Conservation (phyloP, 35 echinoderm and acorn worm genomes). For the Ophiothrix spiculata region DNA sequence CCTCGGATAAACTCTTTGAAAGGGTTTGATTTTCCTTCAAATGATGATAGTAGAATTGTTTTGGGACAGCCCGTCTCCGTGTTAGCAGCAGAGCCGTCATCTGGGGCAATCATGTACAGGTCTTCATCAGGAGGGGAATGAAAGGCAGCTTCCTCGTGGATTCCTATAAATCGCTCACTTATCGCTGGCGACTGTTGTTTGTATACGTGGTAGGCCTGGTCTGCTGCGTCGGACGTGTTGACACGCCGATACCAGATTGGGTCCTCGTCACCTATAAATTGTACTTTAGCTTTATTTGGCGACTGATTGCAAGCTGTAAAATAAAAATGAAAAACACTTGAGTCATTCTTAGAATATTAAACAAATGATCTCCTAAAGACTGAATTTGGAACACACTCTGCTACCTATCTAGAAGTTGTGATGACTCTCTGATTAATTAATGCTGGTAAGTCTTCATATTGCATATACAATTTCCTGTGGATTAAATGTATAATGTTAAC, state of each 20-base stretch:
- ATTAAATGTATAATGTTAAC: too few species aligned
- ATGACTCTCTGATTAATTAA: too few species aligned
- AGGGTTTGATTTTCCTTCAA: conserved; percentile 5
- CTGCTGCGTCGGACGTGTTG: background rate
- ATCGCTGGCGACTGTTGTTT: background rate
- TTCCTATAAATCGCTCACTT: background rate
- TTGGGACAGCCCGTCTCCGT: background rate
- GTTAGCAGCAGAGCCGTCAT: too few species aligned
- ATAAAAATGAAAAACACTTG: background rate
- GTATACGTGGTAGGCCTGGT: background rate
- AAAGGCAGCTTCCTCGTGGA: background rate
- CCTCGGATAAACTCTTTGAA: conserved; percentile 33
- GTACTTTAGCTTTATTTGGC: background rate
- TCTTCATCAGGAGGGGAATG: background rate
- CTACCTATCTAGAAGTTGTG: too few species aligned
- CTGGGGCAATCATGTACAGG: background rate
- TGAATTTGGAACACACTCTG: too few species aligned
- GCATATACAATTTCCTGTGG: too few species aligned
- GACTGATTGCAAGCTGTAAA: background rate
- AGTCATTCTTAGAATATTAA: background rate
- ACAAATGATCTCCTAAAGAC: background rate
- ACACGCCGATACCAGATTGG: background rate
- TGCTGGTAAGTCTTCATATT: too few species aligned
- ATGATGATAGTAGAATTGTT: background rate
- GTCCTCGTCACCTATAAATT: background rate